Conservation (phyloP, 2,888 invertebrate genomes). For the Microchrysa polita region DNA sequence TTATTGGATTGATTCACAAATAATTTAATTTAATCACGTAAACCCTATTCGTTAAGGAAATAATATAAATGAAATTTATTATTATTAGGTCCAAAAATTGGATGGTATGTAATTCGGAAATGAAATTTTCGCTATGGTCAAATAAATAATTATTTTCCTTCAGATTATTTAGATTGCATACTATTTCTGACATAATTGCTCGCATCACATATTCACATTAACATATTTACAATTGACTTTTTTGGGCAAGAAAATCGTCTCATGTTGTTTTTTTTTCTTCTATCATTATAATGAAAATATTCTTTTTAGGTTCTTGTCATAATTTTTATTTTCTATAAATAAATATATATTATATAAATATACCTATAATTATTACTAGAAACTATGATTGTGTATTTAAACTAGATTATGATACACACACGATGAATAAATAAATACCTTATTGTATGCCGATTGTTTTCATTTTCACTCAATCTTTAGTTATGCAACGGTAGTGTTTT, state of each 20-base stretch:
- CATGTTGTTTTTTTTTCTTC: conserved; percentile 20
- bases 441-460: conserved; percentile 9
- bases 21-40: background rate
- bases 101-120: background rate
- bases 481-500: too few relatives aligned
- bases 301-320: conserved; percentile 36
- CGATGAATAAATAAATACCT: conserved; percentile 36
- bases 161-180: conserved; percentile 15
- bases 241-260: conserved; percentile 17
- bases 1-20: background rate
- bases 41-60: background rate
- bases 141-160: background rate
- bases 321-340: conserved; percentile 25
- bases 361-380: conserved; percentile 31
- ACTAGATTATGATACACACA: conserved; percentile 24
- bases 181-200: conserved; percentile 12
- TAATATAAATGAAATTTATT: conserved; percentile 2
- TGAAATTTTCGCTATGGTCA: background rate
- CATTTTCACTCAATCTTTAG: too few relatives aligned
- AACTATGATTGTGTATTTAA: conserved; percentile 37
- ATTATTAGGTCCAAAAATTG: background rate
- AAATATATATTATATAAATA: conserved; percentile 22
- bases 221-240: background rate
- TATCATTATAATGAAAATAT: conserved; percentile 12
- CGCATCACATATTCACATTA: conserved; percentile 37